phyloP scores from a whole-genome alignment of 2,888 invertebrate species.

The Euplexia lucipara region DNA sequence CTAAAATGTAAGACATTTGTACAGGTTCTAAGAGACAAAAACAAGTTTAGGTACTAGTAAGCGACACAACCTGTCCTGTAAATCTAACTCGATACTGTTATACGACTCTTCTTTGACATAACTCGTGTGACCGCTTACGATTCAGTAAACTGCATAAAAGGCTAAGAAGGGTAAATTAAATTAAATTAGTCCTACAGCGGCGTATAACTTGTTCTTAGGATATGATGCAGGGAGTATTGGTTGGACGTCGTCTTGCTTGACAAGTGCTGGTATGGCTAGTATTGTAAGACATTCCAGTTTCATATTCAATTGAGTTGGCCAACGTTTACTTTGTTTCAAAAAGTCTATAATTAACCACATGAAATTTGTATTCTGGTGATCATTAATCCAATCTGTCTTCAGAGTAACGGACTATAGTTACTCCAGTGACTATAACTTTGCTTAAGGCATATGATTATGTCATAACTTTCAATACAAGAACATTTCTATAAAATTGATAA shows the following conservation, averaged over 20 bases:
- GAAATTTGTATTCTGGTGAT: slow-evolving; percentile 8
- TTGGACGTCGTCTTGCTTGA: slow-evolving; percentile 7
- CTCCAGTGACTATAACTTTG: slow-evolving; percentile 16
- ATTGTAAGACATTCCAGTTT: neutral
- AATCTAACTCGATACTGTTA: slow-evolving; percentile 60
- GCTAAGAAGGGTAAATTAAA: slow-evolving; percentile 51
- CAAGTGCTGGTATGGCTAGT: neutral
- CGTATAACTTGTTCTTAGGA: slow-evolving; percentile 21
- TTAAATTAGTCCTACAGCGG: slow-evolving; percentile 30
- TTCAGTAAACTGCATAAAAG: slow-evolving; percentile 44
- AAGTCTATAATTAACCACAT: neutral
- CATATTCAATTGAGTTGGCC: neutral
- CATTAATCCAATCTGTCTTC: slow-evolving; percentile 27
- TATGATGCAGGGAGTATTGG: slow-evolving; percentile 28
- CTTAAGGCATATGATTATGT: slow-evolving; percentile 32
- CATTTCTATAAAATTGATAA: slow-evolving; percentile 39
- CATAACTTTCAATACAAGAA: slow-evolving; percentile 43
- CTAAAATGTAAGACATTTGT: slow-evolving; percentile 42
- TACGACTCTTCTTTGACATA: slow-evolving; percentile 50
- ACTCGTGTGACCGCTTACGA: slow-evolving; percentile 57
- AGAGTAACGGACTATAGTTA: slow-evolving; percentile 37
- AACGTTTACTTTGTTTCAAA: neutral
- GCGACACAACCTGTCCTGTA: slow-evolving; percentile 54
- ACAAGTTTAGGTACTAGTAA: slow-evolving; percentile 49
- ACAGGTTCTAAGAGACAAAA: slow-evolving; percentile 38